A percentile compares a stretch with the other conserved stretches of the same genome.
Evolutionary conservation across 2,888 invertebrate species (phyloP).

Genomic region (Raillietiella orientalis): DNA sequence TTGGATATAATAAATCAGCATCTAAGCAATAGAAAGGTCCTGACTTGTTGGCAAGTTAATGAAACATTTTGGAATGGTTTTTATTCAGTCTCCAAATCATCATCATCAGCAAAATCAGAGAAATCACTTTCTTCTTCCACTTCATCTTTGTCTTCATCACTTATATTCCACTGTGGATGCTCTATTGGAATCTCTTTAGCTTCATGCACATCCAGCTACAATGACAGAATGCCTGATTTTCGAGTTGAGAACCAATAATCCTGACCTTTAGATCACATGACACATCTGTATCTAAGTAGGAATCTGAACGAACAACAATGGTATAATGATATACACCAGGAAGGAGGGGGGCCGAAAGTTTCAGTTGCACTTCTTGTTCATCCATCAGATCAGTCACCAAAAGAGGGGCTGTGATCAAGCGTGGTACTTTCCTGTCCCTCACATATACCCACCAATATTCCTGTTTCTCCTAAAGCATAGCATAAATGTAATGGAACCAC

Average conservation of each 20-base stretch:
- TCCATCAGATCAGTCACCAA: constrained; percentile 71
- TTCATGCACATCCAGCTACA: constrained; percentile 70
- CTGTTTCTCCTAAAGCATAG: constrained; percentile 34
- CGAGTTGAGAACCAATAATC: not conserved
- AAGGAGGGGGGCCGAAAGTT: constrained; percentile 85
- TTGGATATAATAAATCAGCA: too few species aligned
- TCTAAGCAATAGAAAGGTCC: too few species aligned
- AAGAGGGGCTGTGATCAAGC: constrained; percentile 65
- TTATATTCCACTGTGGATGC: constrained; percentile 94
- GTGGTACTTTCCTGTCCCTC: constrained; percentile 70
- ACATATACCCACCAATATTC: constrained; percentile 99
- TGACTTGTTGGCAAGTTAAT: too few species aligned
- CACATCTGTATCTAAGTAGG: constrained; percentile 88
- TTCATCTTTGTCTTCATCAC: constrained; percentile 57
- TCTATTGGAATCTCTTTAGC: constrained; percentile 63
- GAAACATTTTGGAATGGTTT: too few species aligned
- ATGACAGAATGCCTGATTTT: constrained; percentile 7
- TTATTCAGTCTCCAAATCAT: constrained; percentile 17
- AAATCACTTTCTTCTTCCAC: constrained; percentile 20
- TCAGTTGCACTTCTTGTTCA: constrained; percentile 65
- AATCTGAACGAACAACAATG: constrained; percentile 77
- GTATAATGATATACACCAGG: constrained; percentile 71
- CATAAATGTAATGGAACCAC: constrained; percentile 1
- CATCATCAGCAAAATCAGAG: constrained; percentile 31
- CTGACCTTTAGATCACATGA: constrained; percentile 56